Percentiles rank a stretch among this genome's conserved stretches.
Conservation (phyloP, 2,888 invertebrate genomes). For the Chromoteleia sp. region DNA sequence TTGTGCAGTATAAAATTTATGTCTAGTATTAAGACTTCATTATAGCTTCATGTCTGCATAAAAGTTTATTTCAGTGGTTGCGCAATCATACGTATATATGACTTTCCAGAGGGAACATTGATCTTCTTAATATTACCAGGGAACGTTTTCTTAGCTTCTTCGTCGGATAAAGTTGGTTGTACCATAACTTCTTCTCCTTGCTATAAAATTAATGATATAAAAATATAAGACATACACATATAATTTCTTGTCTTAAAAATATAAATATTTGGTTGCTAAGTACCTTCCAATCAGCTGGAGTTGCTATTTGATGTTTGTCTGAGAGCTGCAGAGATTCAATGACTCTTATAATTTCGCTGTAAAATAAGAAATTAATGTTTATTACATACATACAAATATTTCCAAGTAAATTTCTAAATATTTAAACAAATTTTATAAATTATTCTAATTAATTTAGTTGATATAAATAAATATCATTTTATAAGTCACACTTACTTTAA, state of each 20-base stretch:
- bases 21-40: no score
- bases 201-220: constrained; percentile 84
- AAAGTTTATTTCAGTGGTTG: constrained; percentile 85
- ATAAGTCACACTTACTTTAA: no score
- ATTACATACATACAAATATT: not conserved
- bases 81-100: constrained; percentile 91
- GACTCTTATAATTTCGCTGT: constrained; percentile 96
- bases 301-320: constrained; percentile 93
- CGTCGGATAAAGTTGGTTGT: constrained; percentile 90
- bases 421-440: no score
- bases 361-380: constrained; percentile 77
- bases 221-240: not conserved
- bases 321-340: constrained; percentile 97
- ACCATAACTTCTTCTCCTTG: constrained; percentile 95
- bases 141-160: constrained; percentile 89
- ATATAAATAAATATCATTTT: no score
- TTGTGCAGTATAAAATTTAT: no score
- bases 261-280: not conserved
- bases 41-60: no score
- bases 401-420: constrained; percentile 3
- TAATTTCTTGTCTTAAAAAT: constrained; percentile 1
- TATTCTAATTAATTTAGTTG: no score
- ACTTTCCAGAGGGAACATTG: constrained; percentile 93
- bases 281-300: constrained; percentile 96
- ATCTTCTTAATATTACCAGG: constrained; percentile 88